Evolutionary conservation across 2,113 vertebrate genomes (phyloP).

Genomic region (Martes martes): DNA sequence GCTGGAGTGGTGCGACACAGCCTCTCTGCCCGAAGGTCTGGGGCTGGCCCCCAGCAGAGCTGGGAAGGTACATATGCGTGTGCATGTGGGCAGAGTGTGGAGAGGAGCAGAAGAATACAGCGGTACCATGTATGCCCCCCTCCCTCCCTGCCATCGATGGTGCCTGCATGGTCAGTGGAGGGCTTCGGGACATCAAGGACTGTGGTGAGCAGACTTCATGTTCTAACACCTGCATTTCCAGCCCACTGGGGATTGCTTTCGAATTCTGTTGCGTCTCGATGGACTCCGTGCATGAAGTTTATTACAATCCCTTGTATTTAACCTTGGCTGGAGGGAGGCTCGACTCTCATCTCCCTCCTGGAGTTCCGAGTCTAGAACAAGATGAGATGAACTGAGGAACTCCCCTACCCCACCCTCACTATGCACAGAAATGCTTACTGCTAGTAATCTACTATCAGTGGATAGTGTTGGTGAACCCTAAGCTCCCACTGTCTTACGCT

Average conservation of each 20-base stretch:
- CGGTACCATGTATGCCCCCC: rapidly evolving
- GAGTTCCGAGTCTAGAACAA: background rate
- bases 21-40: background rate
- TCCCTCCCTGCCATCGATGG: rapidly evolving
- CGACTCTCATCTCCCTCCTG: background rate
- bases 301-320: background rate
- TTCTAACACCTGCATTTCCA: background rate
- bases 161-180: background rate
- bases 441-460: background rate
- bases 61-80: background rate
- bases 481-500: background rate
- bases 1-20: too few species aligned
- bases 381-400: background rate
- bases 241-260: background rate
- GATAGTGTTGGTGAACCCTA: background rate
- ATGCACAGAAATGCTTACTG: background rate
- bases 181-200: background rate
- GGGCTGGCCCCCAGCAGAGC: background rate
- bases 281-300: background rate
- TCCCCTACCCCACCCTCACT: background rate
- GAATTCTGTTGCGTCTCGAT: background rate
- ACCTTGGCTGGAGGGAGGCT: background rate
- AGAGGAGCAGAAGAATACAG: background rate
- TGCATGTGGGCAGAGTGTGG: background rate
- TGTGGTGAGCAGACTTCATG: background rate